Evolutionary conservation across 2,797 vertebrate species (phyloP), one percentile per base, ranked within the genome.

Genomic region (Ptychobarbus kaznakovi): DNA sequence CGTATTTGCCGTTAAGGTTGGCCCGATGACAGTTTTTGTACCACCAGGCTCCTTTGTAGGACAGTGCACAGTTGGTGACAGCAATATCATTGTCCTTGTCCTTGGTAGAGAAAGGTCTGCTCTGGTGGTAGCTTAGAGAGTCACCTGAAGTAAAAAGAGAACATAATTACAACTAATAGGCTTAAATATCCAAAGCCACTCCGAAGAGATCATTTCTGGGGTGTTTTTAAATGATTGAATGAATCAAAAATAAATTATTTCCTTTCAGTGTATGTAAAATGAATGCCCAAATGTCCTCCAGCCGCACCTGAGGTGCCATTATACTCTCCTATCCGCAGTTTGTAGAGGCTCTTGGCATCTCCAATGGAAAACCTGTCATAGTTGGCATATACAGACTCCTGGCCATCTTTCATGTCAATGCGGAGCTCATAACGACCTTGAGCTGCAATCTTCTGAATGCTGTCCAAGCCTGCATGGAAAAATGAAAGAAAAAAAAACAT

Each of bases 41-140:
- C 98, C 98, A 99, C 98, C 98, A 99, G 6, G 98, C 98, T 85
- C 98, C 98, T 95, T 99, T 99, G 94, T 99, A 99, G 6, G 98
- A 99, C 95, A 97, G 94, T 90, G 98, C 98, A 32, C 98, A 99
- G 94, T 99, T 99, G 89, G 98, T 99, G 86, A 99, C 98, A 3
- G 98, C 98, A 0, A 99, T 96, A 4, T 99, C 98, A 0, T 99
- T 99, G 94, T 99, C 98, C 91, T 97, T 95, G 94, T 99, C 98
- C 95, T 98, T 96, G 10, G 98, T 99, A 86, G 98, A 99, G 94
- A 99, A 99, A 42, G 98, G 98, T 4, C 98, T 96, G 44, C 98
- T 97, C 90, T 99, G 98, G 89, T 99, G 98, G 90, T 99, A 99
- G 93, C 93, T 97, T 92, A 99, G 96, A 85, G 98, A 99, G 92